A percentile compares a stretch with the other conserved stretches of the same genome.
These are phyloP conservation scores for Thelaira solivaga DNA, from an alignment of 2,888 invertebrate genomes.

Conservation along the genomic window DNA sequence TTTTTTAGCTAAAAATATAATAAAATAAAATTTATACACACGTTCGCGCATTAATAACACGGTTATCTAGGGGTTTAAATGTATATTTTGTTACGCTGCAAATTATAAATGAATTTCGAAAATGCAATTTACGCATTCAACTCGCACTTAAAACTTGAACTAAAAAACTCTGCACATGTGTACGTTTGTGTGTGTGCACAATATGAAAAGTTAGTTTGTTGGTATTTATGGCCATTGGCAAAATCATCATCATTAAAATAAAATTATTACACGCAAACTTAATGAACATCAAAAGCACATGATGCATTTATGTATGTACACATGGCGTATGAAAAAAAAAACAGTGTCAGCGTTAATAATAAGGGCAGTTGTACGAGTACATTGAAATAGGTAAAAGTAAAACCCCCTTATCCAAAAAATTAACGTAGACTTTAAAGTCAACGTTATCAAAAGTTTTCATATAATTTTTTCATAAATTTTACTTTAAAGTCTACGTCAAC, in stretches of 20 bases:
- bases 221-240: conserved; percentile 53
- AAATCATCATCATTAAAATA: conserved; percentile 47
- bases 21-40: not conserved
- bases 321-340: too few relatives aligned
- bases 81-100: conserved; percentile 29
- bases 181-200: not conserved
- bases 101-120: conserved; percentile 44
- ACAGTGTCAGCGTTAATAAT: not conserved
- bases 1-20: not conserved
- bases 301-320: conserved; percentile 31
- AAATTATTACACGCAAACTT: conserved; percentile 56
- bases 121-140: conserved; percentile 43
- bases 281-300: conserved; percentile 54
- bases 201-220: conserved; percentile 15
- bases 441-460: too few relatives aligned
- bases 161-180: not conserved
- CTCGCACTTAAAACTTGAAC: conserved; percentile 4
- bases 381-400: too few relatives aligned
- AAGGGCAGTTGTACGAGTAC: not conserved
- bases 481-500: too few relatives aligned
- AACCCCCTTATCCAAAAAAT: too few relatives aligned
- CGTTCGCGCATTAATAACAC: conserved; percentile 10
- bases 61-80: too few relatives aligned
- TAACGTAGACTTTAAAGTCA: too few relatives aligned
- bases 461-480: too few relatives aligned